A percentile compares a stretch with the other conserved stretches of the same genome.
Conservation (phyloP, 2,113 vertebrate species). For the Semicossyphus pulcher region DNA sequence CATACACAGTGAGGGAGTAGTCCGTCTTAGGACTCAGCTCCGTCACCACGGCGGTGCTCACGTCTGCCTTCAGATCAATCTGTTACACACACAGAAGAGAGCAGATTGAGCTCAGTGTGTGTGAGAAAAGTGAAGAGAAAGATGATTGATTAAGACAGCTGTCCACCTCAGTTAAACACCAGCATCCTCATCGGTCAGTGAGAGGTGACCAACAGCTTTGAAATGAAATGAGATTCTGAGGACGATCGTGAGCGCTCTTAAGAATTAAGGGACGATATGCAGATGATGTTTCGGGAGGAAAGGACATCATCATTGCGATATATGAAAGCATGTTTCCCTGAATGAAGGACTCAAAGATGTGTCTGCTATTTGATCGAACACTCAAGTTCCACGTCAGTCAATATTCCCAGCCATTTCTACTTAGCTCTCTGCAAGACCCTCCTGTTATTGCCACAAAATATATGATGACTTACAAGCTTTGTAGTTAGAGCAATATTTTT, state of each 20-base stretch:
- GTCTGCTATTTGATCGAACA: no score
- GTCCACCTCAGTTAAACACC: not conserved
- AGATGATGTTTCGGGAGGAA: not conserved
- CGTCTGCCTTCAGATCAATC: constrained; percentile 85
- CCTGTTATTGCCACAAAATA: not conserved
- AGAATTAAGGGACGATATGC: not conserved
- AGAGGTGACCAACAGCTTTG: constrained; percentile 7
- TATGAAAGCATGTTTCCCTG: not conserved
- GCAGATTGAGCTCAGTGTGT: not conserved
- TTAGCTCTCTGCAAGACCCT: not conserved
- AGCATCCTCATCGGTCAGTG: not conserved
- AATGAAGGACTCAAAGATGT: no score
- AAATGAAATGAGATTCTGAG: not conserved
- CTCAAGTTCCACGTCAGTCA: not conserved
- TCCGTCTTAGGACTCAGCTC: constrained; percentile 84
- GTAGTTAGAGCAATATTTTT: no score
- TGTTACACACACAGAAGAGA: constrained; percentile 59
- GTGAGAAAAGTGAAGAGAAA: not conserved
- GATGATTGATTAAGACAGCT: not conserved
- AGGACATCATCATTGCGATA: not conserved
- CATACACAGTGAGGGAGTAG: constrained; percentile 84
- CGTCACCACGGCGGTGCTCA: constrained; percentile 78
- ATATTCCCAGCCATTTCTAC: no score
- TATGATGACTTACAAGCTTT: no score
- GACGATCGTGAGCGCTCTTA: not conserved